Base-by-base conservation (phyloP, 2,797 vertebrate genomes). In the Smutsia gigantea region DNA sequence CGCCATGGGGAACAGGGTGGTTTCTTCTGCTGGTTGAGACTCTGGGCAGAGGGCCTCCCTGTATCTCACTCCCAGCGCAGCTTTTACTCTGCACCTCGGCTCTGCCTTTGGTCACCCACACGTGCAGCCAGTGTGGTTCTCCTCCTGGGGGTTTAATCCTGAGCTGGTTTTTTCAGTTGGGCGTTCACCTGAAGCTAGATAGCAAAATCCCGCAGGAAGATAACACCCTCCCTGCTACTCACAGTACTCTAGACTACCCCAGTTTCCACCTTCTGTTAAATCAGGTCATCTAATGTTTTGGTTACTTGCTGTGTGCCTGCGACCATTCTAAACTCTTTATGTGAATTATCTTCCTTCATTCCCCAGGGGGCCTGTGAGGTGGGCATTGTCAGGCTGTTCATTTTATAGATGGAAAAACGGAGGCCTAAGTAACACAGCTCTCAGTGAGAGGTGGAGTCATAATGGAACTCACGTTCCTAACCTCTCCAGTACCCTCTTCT, bases 1-100 rank as follows among this genome's bases (percentile, higher is more conserved):
- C n/a, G 53, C 29, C 1, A 0, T 18, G 61, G 46, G 51, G 21
- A 23, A 9, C 4, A 18, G 23, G 5, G 10, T 2, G 59, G 5
- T 49, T n/a, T 69, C 71, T 34, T 46, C 39, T 42, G 0, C 37
- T 39, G 2, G 31, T 53, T 71, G 79, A 89, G 53, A 66, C 46
- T 29, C 5, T 4, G 17, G 25, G 25, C 25, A 39, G 61, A 49
- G 13, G 37, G n/a, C 19, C 29, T 88, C 21, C 42, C 39, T 25
- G 0, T 4, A 29, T 59, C 61, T 72, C 51, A 42, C 18, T 72
- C n/a, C 83, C 4, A 7, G 12, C 39, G 46, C 1, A 0, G 4
- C 10, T 34, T 0, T 8, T 15, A 9, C 34, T 46, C 83, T 29
- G 10, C 49, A 12, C 27, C 31, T 57, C n/a, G n/a, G 29, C 2